phyloP scores from a whole-genome alignment of 2,888 invertebrate genomes.

The Heteropelma amictum region DNA sequence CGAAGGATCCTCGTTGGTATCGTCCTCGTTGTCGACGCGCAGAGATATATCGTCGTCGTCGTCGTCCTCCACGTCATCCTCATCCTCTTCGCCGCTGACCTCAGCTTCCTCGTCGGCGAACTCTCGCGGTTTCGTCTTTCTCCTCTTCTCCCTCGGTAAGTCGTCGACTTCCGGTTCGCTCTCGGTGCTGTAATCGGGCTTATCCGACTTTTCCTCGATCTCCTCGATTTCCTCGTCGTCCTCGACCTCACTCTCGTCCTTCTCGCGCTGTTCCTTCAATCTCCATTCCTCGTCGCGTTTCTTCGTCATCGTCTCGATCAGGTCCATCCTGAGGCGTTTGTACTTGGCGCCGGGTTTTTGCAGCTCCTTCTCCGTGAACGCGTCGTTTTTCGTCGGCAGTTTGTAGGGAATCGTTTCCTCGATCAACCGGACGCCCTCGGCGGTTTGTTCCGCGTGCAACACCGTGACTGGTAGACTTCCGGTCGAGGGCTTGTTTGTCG shows the following conservation, averaged over 20 bases:
- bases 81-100: constrained; percentile 77
- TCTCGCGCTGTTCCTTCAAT: constrained; percentile 75
- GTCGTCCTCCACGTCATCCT: constrained; percentile 70
- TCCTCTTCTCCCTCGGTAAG: constrained; percentile 64
- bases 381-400: constrained; percentile 38
- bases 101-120: constrained; percentile 80
- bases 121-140: constrained; percentile 65
- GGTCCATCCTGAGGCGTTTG: constrained; percentile 84
- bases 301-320: constrained; percentile 85
- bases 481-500: constrained; percentile 79
- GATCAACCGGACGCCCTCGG: constrained; percentile 59
- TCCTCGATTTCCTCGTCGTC: constrained; percentile 71
- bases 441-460: constrained; percentile 61
- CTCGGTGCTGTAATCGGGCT: constrained; percentile 65
- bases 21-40: constrained; percentile 9
- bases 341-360: constrained; percentile 86
- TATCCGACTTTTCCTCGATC: constrained; percentile 71
- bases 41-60: constrained; percentile 73
- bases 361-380: constrained; percentile 65
- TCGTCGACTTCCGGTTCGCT: constrained; percentile 75
- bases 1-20: constrained; percentile 46
- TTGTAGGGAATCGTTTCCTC: constrained; percentile 62
- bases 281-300: constrained; percentile 80
- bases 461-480: constrained; percentile 71
- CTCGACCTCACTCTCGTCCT: constrained; percentile 66